phyloP scores from a whole-genome alignment of 2,888 invertebrate species.

The Synergus japonicus region DNA sequence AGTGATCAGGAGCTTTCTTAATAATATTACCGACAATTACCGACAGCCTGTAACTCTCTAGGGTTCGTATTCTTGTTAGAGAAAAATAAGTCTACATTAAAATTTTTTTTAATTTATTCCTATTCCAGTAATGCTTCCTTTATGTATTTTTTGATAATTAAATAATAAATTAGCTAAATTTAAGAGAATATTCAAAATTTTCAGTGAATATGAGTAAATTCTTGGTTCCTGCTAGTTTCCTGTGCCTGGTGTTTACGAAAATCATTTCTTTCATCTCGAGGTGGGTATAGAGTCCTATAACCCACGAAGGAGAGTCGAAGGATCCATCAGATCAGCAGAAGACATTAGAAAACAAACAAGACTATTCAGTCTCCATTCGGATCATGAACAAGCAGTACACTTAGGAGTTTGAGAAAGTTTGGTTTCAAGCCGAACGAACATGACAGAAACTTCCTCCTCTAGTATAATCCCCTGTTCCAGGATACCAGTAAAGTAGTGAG shows the following conservation, averaged over 20 bases:
- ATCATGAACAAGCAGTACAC: background rate
- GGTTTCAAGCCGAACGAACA: background rate
- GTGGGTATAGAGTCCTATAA: constrained; percentile 44
- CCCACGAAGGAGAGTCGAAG: background rate
- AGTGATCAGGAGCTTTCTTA: too few species aligned
- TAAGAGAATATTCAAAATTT: background rate
- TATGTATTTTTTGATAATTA: background rate
- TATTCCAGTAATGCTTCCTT: background rate
- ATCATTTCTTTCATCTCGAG: constrained; percentile 61
- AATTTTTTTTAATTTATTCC: background rate
- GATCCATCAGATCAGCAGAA: background rate
- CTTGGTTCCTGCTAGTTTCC: constrained; percentile 50
- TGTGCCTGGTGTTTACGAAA: constrained; percentile 59
- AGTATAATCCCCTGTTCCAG: constrained; percentile 56
- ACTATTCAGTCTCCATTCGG: background rate
- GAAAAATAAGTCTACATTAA: too few species aligned
- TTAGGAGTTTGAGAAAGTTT: constrained; percentile 10
- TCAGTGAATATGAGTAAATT: constrained; percentile 9
- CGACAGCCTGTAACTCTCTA: too few species aligned
- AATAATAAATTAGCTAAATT: background rate
- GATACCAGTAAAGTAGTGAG: constrained; percentile 62
- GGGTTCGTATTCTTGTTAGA: too few species aligned
- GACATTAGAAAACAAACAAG: background rate
- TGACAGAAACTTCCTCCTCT: background rate
- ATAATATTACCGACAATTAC: too few species aligned